Evolutionary conservation across 2,797 vertebrate species (phyloP).

Genomic region (Tenualosa ilisha): DNA sequence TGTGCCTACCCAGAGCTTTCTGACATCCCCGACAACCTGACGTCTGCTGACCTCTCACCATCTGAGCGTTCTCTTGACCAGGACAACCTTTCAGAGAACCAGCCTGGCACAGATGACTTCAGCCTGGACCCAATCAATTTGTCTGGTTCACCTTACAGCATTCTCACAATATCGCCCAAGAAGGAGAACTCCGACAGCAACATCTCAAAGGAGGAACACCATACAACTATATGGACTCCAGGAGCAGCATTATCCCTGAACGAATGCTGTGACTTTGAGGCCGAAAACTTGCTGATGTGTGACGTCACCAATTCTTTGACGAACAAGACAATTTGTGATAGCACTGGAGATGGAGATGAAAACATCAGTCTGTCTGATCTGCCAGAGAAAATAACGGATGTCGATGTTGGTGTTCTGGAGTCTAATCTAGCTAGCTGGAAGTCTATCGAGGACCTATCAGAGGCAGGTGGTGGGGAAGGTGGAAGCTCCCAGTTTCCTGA

Average conservation of each 20-base stretch:
- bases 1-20: conserved; percentile 70
- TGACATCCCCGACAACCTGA: conserved; percentile 73
- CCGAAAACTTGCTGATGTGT: conserved; percentile 73
- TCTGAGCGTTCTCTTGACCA: conserved; percentile 69
- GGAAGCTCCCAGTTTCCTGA: conserved; percentile 65
- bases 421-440: conserved; percentile 73
- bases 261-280: conserved; percentile 69
- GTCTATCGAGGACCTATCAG: conserved; percentile 77
- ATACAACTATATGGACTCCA: conserved; percentile 66
- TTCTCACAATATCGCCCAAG: conserved; percentile 79
- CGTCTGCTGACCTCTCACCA: conserved; percentile 65
- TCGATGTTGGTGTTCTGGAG: conserved; percentile 62
- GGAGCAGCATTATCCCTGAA: conserved; percentile 67
- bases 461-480: conserved; percentile 75
- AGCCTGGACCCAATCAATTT: conserved; percentile 61
- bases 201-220: conserved; percentile 51
- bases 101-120: conserved; percentile 69
- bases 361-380: conserved; percentile 67
- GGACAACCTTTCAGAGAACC: conserved; percentile 78
- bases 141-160: conserved; percentile 70
- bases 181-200: conserved; percentile 80
- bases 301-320: conserved; percentile 61
- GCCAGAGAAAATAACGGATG: conserved; percentile 59
- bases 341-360: conserved; percentile 68
- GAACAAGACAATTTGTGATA: conserved; percentile 59